Evolutionary conservation across 1,140 invertebrate species (phyloP), one percentile per base, ranked within the genome.

Genomic region (Brachionus calyciflorus): DNA sequence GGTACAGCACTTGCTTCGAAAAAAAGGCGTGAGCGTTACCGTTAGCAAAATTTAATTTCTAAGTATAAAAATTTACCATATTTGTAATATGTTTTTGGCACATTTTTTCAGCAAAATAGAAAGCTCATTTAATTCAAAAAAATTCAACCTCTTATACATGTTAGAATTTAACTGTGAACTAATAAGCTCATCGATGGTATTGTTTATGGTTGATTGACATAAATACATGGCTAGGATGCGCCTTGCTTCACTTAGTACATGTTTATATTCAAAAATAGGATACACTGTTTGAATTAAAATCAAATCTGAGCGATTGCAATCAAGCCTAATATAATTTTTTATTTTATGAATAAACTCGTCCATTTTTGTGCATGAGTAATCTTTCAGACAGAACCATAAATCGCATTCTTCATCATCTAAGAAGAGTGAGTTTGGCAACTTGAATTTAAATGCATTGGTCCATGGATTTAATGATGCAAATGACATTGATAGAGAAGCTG

Each of bases 371-470:
- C 69, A 73, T 10, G 69, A 49, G 46, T 73, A 73, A 24, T 73
- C 69, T 37, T 9, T 49, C 21, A 73, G 46, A 73, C 69, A 73
- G 19, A 73, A 73, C 69, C 69, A 73, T n/a, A 73, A 28, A 33
- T 73, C 69, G 24, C 69, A 73, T 19, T 73, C 69, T n/a, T 49
- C 17, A 48, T 73, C 69, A 24, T 49, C 69, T 7, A 60, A 17
- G 17, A 51, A 41, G 10, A 73, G 17, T n/a, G 69, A 49, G 12
- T 17, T 73, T 10, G 69, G 44, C n/a, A 37, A 51, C 24, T 46
- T 37, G 24, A 55, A 73, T 12, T 37, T 55, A 19, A 17, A 12
- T 57, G 46, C 19, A 19, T 73, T 49, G 6, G 69, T 51, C 44
- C 44, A 65, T 19, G 19, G 60, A 28, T 44, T 65, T 24, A 49